Percentiles rank a stretch among this genome's conserved stretches.
phyloP scores from a whole-genome alignment of 1,140 invertebrate genomes.

The Ephestia elutella region DNA sequence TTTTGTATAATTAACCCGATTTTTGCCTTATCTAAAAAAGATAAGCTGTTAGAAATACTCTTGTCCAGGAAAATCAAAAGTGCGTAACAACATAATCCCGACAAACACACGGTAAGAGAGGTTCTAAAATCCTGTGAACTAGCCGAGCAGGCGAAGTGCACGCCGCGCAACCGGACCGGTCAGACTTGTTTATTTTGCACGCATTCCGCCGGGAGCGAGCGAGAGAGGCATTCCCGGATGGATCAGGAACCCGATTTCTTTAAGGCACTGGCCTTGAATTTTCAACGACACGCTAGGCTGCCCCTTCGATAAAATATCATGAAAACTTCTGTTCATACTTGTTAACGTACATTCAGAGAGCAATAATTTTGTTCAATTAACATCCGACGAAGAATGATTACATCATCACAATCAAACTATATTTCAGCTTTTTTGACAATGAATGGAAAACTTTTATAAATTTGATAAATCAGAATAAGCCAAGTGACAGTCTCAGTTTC shows the following conservation, averaged over 20 bases:
- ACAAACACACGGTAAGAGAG: neutral
- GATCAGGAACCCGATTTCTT: slow-evolving; percentile 57
- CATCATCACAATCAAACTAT: no score
- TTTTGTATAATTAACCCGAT: no score
- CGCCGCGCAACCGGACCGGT: slow-evolving; percentile 54
- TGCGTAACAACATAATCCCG: neutral
- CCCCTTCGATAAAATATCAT: slow-evolving; percentile 24
- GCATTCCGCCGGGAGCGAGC: slow-evolving; percentile 62
- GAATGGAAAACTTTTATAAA: no score
- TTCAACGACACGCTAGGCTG: slow-evolving; percentile 18
- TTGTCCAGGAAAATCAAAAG: no score
- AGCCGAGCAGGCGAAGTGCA: slow-evolving; percentile 42
- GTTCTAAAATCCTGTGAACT: neutral
- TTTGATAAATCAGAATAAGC: no score
- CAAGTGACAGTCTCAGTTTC: neutral
- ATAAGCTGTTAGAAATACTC: no score
- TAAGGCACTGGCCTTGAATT: slow-evolving; percentile 56
- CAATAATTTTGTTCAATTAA: no score
- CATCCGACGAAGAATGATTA: no score
- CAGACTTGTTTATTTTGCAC: slow-evolving; percentile 71
- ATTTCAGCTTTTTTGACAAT: no score
- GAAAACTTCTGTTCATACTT: slow-evolving; percentile 10
- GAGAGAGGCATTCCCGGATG: slow-evolving; percentile 51
- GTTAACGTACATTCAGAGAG: no score
- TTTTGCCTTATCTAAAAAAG: no score